phyloP scores from a whole-genome alignment of 2,888 invertebrate species.

The Lasius platythorax region DNA sequence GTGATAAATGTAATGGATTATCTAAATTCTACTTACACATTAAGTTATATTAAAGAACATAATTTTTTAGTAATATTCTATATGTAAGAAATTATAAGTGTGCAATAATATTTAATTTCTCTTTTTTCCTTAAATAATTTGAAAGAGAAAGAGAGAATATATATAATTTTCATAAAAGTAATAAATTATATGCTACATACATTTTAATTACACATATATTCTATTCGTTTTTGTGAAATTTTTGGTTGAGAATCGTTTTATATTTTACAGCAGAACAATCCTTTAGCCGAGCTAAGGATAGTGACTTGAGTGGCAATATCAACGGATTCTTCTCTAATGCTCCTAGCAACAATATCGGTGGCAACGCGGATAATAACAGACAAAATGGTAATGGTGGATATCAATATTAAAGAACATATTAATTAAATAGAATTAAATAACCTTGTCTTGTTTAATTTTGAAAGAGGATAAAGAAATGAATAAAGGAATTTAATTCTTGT shows the following conservation, averaged over 20 bases:
- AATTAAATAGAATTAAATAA: constrained; percentile 22
- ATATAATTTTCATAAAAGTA: neutral
- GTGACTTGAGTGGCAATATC: constrained; percentile 37
- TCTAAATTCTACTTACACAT: neutral
- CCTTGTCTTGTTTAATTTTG: neutral
- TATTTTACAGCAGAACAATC: constrained; percentile 65
- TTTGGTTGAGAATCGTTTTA: constrained; percentile 35
- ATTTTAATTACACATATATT: neutral
- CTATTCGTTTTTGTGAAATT: neutral
- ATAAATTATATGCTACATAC: neutral
- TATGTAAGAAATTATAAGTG: neutral
- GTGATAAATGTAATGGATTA: neutral
- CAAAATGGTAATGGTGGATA: constrained; percentile 84
- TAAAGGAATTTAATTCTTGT: neutral
- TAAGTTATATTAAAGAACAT: neutral
- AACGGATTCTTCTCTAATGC: constrained; percentile 49
- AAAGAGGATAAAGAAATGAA: constrained; percentile 57
- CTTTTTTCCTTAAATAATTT: neutral
- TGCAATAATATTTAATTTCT: neutral
- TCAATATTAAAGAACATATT: constrained; percentile 79
- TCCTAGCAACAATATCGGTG: constrained; percentile 58
- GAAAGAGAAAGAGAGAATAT: neutral
- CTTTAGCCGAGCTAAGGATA: constrained; percentile 77
- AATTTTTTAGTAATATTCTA: neutral
- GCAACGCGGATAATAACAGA: constrained; percentile 79